Evolutionary conservation across 2,113 vertebrate species (phyloP).

Genomic region (Aviceda subcristata): DNA sequence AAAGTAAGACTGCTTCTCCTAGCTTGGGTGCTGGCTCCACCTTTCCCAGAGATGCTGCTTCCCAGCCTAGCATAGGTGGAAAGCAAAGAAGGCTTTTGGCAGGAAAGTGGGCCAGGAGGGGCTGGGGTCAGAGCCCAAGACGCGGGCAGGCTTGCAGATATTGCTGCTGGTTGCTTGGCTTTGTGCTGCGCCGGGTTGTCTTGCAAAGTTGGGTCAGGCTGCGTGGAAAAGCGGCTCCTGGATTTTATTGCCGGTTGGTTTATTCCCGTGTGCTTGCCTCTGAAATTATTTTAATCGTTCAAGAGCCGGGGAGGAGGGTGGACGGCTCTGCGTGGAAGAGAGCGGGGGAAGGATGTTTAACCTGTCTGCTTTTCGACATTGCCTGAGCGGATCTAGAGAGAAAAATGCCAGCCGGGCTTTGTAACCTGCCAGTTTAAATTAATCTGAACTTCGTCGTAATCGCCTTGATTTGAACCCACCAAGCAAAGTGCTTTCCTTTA

Average conservation of each 20-base stretch:
- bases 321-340: background rate
- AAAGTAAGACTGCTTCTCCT: background rate
- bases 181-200: background rate
- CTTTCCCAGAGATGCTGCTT: background rate
- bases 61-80: background rate
- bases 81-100: background rate
- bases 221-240: background rate
- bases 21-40: background rate
- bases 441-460: background rate
- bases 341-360: background rate
- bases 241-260: background rate
- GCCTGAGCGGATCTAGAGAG: background rate
- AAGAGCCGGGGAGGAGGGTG: background rate
- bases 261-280: background rate
- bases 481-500: background rate
- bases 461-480: background rate
- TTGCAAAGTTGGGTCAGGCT: background rate
- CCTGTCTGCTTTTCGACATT: background rate
- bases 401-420: background rate
- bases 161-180: background rate
- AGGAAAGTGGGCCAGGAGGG: background rate
- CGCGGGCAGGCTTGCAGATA: background rate
- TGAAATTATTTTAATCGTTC: background rate
- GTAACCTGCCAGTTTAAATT: conserved; percentile 18
- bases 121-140: background rate